A percentile compares a stretch with the other conserved stretches of the same genome.
phyloP scores from a whole-genome alignment of 1,140 invertebrate species.

The Lepidurus packardi region DNA sequence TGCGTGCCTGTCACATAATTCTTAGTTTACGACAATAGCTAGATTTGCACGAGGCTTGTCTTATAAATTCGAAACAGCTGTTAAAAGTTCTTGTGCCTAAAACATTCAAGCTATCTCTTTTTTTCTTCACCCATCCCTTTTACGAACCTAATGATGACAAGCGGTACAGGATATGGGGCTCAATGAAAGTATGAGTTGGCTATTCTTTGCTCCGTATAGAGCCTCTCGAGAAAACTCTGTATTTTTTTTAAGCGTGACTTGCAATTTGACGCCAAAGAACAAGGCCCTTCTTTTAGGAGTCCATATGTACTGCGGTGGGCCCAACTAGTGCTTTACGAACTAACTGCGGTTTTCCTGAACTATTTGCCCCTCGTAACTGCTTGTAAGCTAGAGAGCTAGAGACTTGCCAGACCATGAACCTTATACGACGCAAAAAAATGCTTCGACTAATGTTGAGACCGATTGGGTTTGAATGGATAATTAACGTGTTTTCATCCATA shows the following conservation, averaged over 20 bases:
- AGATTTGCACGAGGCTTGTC: background rate
- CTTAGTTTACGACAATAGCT: conserved; percentile 1
- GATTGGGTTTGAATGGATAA: too few relatives aligned
- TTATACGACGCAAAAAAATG: background rate
- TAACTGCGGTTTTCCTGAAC: background rate
- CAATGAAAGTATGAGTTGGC: conserved; percentile 19
- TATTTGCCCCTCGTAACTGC: background rate
- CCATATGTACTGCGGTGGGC: conserved; percentile 2
- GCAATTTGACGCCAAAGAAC: background rate
- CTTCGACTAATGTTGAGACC: background rate
- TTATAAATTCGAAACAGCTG: background rate
- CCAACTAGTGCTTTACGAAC: background rate
- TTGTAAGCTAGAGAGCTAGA: background rate
- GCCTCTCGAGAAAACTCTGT: background rate
- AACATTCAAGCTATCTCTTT: background rate
- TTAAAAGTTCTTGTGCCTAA: background rate
- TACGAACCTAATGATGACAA: conserved; percentile 5
- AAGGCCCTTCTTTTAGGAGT: background rate
- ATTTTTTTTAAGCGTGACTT: background rate
- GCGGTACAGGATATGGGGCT: conserved; percentile 5
- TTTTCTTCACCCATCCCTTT: background rate
- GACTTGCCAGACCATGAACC: background rate
- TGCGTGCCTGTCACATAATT: background rate
- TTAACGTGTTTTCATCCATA: too few relatives aligned
- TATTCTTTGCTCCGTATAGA: background rate